Evolutionary conservation across 2,113 vertebrate species (phyloP), one percentile per base, ranked within the genome.

Genomic region (Prunella himalayana): DNA sequence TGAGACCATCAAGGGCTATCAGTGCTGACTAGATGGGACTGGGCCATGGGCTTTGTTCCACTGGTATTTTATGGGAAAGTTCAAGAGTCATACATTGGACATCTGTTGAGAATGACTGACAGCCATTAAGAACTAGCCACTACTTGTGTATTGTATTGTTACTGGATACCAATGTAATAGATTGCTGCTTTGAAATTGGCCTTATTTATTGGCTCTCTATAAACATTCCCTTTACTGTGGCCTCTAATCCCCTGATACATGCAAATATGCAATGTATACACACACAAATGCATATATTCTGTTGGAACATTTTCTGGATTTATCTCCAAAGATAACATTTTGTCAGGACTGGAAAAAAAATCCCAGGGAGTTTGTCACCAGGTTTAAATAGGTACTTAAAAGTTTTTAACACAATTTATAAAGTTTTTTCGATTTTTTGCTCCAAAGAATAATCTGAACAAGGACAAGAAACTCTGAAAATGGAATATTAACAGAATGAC

Each of bases 281-380:
- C 0, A 9, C 28, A 76, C 17, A 33, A 4, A 35, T 2, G 0
- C 3, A 19, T 15, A 18, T 25, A 53, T 47, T 47, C 64, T 39
- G 17, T 31, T 63, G 39, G 39, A 85, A 78, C 5, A 33, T 28
- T 50, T 70, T 19, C n/a, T 16, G 15, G 42, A 28, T 50, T 51
- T 50, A 18, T 39, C 5, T 23, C 37, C 21, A 42, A 25, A 49
- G 11, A 15, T 11, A 70, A 65, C 10, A 44, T 27, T 50, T 64
- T 66, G 5, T 57, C 66, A 57, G 11, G 39, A 39, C 47, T 41
- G 63, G 39, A 56, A 93, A 94, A 93, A 94, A 88, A 75, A 45
- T 13, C 31, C 12, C 42, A 65, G 21, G 30, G 31, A 78, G 11
- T 49, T 83, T 72, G 33, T 54, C 20, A 78, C 9, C 21, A 63